Percentiles rank a stretch among this genome's conserved stretches.
Evolutionary conservation across 2,113 vertebrate genomes (phyloP).

Genomic region (Phrynocephalus versicolor): DNA sequence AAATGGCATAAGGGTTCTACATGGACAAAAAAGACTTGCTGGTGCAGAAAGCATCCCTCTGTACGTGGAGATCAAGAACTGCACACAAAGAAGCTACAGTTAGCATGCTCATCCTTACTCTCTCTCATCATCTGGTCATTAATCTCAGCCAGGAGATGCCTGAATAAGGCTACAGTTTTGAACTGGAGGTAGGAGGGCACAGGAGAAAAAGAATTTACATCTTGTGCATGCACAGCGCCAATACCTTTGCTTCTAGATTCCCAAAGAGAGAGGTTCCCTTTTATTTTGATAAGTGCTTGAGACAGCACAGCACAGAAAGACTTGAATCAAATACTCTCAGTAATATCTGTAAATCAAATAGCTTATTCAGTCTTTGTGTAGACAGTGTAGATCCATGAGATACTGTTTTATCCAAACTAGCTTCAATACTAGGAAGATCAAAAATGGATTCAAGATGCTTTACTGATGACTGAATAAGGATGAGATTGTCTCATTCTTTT

Average conservation of each 20-base stretch:
- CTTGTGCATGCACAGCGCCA: background rate
- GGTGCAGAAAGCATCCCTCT: too few relatives aligned
- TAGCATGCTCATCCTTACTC: too few relatives aligned
- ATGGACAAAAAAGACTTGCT: background rate
- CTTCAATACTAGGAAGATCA: background rate
- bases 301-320: background rate
- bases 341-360: background rate
- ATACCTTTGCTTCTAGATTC: background rate
- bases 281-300: background rate
- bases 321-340: background rate
- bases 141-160: too few relatives aligned
- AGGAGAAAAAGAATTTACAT: background rate
- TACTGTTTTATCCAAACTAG: constrained; percentile 29
- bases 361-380: background rate
- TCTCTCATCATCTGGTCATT: too few relatives aligned
- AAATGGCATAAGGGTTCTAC: background rate
- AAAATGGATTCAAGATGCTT: constrained; percentile 19
- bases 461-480: background rate
- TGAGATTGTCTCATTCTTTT: background rate
- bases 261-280: background rate
- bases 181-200: background rate
- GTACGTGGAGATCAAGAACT: too few relatives aligned
- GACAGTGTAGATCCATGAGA: constrained; percentile 31
- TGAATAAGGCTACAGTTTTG: too few relatives aligned
- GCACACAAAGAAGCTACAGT: too few relatives aligned